Conservation (phyloP, 2,888 invertebrate genomes). For the Agonopterix subpropinquella region DNA sequence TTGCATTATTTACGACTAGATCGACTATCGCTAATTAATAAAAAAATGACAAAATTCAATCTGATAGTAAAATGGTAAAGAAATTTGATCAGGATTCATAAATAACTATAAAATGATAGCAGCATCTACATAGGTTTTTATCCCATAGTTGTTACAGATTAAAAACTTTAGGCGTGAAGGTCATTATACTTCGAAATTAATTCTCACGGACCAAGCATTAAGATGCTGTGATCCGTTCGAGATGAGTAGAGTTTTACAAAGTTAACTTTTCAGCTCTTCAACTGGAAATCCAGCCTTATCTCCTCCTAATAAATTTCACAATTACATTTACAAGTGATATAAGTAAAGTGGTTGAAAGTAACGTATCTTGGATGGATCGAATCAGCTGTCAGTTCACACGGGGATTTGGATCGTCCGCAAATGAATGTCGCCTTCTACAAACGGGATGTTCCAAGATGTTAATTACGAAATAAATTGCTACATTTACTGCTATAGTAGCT, state of each 20-base stretch:
- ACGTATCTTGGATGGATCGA: slow-evolving; percentile 45
- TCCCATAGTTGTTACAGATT: slow-evolving; percentile 51
- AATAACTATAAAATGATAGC: not conserved
- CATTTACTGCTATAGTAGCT: not conserved
- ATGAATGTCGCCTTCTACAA: slow-evolving; percentile 33
- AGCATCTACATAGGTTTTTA: slow-evolving; percentile 21
- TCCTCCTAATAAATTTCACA: not conserved
- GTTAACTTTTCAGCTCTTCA: slow-evolving; percentile 12
- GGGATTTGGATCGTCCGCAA: slow-evolving; percentile 44
- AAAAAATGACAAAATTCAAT: not conserved
- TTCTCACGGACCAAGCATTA: slow-evolving; percentile 62
- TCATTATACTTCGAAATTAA: slow-evolving; percentile 62
- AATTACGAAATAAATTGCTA: slow-evolving; percentile 1
- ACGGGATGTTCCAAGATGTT: slow-evolving; percentile 11
- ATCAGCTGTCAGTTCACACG: slow-evolving; percentile 66
- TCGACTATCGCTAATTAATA: not conserved
- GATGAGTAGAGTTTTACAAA: slow-evolving; percentile 43
- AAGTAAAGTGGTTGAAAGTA: slow-evolving; percentile 20
- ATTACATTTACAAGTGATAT: not conserved
- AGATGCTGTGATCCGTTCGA: slow-evolving; percentile 49
- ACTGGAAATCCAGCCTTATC: not conserved
- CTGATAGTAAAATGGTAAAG: not conserved
- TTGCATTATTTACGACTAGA: too few relatives aligned
- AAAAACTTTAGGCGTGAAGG: slow-evolving; percentile 34
- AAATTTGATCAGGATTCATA: not conserved